A percentile compares a stretch with the other conserved stretches of the same genome.
These are phyloP conservation scores for Watsonalla binaria DNA, from an alignment of 2,888 invertebrate species.

Conservation along the genomic window DNA sequence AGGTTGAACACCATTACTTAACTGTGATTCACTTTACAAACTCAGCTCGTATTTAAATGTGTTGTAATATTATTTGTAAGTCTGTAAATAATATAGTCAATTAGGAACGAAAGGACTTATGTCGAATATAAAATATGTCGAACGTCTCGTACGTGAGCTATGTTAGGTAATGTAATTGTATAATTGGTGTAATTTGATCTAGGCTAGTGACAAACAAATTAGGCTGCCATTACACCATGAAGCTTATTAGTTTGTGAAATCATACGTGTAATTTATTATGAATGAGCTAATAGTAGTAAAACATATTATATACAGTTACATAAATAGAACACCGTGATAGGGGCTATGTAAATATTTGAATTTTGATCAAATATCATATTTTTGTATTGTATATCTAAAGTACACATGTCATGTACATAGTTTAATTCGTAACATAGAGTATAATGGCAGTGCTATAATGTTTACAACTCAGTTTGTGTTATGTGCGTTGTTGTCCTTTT, in stretches of 20 bases:
- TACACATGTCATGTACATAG: constrained; percentile 4
- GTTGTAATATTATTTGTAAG: constrained; percentile 30
- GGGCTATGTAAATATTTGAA: neutral
- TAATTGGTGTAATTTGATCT: constrained; percentile 6
- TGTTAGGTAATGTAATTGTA: constrained; percentile 7
- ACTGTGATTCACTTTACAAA: constrained; percentile 73
- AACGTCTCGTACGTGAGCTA: constrained; percentile 5
- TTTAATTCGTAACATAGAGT: constrained; percentile 14
- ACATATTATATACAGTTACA: neutral
- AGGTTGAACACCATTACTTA: constrained; percentile 60
- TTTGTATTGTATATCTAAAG: neutral
- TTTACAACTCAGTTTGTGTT: constrained; percentile 53
- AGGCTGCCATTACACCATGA: constrained; percentile 9
- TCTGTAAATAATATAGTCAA: constrained; percentile 49
- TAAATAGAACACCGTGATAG: neutral
- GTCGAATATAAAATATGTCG: constrained; percentile 11
- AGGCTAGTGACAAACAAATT: constrained; percentile 4
- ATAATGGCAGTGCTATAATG: constrained; percentile 28
- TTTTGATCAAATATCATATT: neutral
- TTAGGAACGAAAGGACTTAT: constrained; percentile 42
- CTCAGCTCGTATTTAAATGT: constrained; percentile 52
- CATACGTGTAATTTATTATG: neutral
- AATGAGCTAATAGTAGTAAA: neutral
- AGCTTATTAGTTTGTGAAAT: neutral
- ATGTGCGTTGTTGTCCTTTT: constrained; percentile 65